A percentile compares a stretch with the other conserved stretches of the same genome.
phyloP scores from a whole-genome alignment of 2,888 invertebrate genomes.

The Hylaea fasciaria region DNA sequence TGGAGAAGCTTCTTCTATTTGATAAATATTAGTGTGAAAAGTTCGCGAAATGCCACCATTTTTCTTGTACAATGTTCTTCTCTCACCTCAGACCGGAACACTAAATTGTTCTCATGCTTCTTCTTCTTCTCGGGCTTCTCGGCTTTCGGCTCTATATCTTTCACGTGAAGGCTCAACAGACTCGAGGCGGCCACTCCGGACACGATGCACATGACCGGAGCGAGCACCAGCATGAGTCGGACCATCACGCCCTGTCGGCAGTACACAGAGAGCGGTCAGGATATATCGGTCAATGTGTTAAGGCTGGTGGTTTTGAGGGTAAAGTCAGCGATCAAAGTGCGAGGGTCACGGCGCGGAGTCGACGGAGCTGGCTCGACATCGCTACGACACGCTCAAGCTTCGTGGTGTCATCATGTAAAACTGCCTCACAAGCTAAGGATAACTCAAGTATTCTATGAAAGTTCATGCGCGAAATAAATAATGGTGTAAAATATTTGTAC shows the following conservation, averaged over 20 bases:
- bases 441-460: too few species aligned
- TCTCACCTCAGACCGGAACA: constrained; percentile 91
- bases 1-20: too few species aligned
- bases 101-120: constrained; percentile 89
- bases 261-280: constrained; percentile 29
- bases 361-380: constrained; percentile 67
- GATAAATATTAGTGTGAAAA: too few species aligned
- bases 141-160: constrained; percentile 88
- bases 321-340: constrained; percentile 88
- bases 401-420: constrained; percentile 65
- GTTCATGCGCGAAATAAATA: too few species aligned
- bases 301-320: constrained; percentile 1
- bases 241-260: constrained; percentile 97
- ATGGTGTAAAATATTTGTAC: too few species aligned
- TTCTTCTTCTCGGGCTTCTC: constrained; percentile 88
- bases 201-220: constrained; percentile 99
- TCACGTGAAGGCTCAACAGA: constrained; percentile 93
- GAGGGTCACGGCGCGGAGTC: constrained; percentile 79
- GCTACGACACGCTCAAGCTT: constrained; percentile 75
- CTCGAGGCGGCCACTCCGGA: constrained; percentile 98
- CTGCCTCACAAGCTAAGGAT: too few species aligned
- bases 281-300: constrained; percentile 24
- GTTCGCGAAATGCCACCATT: too few species aligned
- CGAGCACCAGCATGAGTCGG: constrained; percentile 98
- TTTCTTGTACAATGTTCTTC: too few species aligned